These are phyloP conservation scores for Nowickia ferox DNA, from an alignment of 2,888 invertebrate species.

Conservation along the genomic window DNA sequence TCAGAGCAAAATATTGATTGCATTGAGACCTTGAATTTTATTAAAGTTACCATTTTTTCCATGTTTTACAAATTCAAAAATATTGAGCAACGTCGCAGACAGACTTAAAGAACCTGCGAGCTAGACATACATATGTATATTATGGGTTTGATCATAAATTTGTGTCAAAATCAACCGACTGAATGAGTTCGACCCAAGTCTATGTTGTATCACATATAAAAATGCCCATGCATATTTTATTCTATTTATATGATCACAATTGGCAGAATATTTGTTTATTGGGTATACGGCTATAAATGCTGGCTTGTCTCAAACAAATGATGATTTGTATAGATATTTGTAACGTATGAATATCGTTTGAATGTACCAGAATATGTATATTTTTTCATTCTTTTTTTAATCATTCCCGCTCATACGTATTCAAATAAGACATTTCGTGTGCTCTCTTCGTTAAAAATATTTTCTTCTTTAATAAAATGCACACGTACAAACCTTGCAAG, in stretches of 20 bases:
- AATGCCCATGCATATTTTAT: background rate
- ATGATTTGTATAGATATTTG: conserved; percentile 11
- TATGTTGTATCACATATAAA: too few species aligned
- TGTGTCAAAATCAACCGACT: too few species aligned
- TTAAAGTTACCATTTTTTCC: too few species aligned
- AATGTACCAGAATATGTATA: background rate
- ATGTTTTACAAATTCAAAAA: too few species aligned
- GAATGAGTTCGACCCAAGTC: too few species aligned
- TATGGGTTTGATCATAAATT: too few species aligned
- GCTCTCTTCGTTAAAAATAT: conserved; percentile 45
- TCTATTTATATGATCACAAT: background rate
- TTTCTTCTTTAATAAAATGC: background rate
- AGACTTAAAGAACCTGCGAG: too few species aligned
- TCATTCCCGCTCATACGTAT: conserved; percentile 32
- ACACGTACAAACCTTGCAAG: background rate
- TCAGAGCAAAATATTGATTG: too few species aligned
- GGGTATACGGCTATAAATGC: background rate
- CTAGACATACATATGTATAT: too few species aligned
- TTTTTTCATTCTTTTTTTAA: conserved; percentile 19
- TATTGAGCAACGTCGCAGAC: too few species aligned
- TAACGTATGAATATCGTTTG: conserved; percentile 10
- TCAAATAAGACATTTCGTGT: conserved; percentile 47
- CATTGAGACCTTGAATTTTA: too few species aligned
- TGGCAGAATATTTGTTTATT: background rate
- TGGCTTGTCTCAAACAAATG: conserved; percentile 27